Base-by-base conservation (phyloP, 2,888 invertebrate genomes). In the Acholoe squamosa region DNA sequence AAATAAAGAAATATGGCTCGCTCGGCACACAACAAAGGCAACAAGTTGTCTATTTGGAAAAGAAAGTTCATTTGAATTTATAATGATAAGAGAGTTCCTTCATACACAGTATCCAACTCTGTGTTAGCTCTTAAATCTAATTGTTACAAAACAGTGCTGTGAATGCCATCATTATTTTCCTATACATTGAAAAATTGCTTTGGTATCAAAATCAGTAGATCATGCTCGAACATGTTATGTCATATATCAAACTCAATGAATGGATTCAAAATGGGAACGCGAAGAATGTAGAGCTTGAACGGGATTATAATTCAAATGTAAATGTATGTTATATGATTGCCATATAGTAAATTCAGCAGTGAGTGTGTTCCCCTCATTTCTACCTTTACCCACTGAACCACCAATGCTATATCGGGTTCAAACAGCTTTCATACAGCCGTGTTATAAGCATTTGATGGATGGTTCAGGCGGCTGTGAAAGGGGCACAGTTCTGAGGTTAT, bases 351-450 rank as follows among this genome's bases (percentile, higher is more conserved):
- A n/a, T 19, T 61, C 61, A 61, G 61, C 71, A 71, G 14, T 16
- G 71, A 25, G 71, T 71, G 71, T 71, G 71, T 71, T 71, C 71
- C 71, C 71, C 25, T 71, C 71, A 71, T 22, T 25, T 71, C 19
- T 19, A 61, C 19, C 61, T n/a, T n/a, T 61, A 19, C 1, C 7
- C 22, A 19, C 19, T 19, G 61, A 61, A 61, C 61, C 61, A 61
- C 14, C 61, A 61, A 61, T n/a, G 61, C n/a, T 43, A 43, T 43
- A 43, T n/a, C n/a, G 43, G 43, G 43, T 43, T 43, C 43, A 61
- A 3, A 19, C 14, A 14, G 61, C 19, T 19, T 61, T 0, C 5
- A n/a, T 61, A 43, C 43, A 43, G 43, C 22, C 61, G 5, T 61
- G 19, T 61, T 7, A n/a, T 3, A 3, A 61, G 54, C 19, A 54